These are phyloP conservation scores for Cirrhinus molitorella DNA, from an alignment of 2,797 vertebrate genomes.

Conservation along the genomic window DNA sequence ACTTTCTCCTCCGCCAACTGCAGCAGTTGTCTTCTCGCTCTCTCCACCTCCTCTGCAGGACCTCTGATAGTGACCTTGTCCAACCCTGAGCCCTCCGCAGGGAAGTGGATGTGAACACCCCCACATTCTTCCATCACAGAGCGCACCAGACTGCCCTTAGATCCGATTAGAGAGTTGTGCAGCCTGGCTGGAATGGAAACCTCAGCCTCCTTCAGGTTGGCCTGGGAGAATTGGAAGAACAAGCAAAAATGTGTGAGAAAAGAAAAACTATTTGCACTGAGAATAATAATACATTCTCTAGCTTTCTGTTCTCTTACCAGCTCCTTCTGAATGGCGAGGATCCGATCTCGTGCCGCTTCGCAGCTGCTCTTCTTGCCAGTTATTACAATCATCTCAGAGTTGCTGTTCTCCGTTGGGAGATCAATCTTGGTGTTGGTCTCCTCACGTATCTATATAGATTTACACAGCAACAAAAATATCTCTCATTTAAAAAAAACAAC, in stretches of 20 bases:
- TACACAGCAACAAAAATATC: constrained; percentile 9
- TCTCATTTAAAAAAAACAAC: background rate
- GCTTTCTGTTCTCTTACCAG: constrained; percentile 70
- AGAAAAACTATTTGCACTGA: background rate
- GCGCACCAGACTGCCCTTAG: constrained; percentile 85
- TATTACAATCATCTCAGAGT: constrained; percentile 86
- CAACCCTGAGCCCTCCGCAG: constrained; percentile 80
- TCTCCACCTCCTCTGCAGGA: constrained; percentile 80
- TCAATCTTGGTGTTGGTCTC: constrained; percentile 87
- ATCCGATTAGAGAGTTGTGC: constrained; percentile 87
- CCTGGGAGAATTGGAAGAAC: constrained; percentile 65
- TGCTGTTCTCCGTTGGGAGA: constrained; percentile 84
- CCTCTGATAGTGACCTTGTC: constrained; percentile 84
- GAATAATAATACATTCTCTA: background rate
- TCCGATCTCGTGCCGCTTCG: constrained; percentile 81
- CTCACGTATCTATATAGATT: constrained; percentile 79
- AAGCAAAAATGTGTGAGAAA: background rate
- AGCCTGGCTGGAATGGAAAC: constrained; percentile 83
- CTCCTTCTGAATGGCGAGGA: constrained; percentile 83
- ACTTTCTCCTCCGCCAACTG: constrained; percentile 87
- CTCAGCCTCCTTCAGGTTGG: constrained; percentile 84
- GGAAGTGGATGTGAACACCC: constrained; percentile 86
- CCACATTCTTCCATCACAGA: constrained; percentile 87
- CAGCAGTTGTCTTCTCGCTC: constrained; percentile 81
- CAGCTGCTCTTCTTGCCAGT: constrained; percentile 84